phyloP scores from a whole-genome alignment of 2,888 invertebrate species.

The Dryomyza anilis region DNA sequence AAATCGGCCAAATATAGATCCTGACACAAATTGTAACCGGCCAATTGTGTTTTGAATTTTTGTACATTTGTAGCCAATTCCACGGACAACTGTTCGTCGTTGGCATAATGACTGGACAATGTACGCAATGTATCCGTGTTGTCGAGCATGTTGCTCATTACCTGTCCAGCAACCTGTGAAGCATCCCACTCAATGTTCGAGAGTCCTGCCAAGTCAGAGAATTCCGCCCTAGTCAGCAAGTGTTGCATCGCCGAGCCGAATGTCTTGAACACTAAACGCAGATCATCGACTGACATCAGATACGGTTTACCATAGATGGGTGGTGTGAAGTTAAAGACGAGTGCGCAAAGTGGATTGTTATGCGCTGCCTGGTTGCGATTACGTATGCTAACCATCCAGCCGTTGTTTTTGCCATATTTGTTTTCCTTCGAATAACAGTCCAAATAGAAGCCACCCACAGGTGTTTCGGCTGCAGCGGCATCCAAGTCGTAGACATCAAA shows the following conservation, averaged over 20 bases:
- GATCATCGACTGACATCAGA: constrained; percentile 76
- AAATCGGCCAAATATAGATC: constrained; percentile 81
- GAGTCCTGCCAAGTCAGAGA: constrained; percentile 83
- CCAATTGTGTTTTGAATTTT: constrained; percentile 73
- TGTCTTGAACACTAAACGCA: constrained; percentile 77
- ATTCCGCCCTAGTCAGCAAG: constrained; percentile 79
- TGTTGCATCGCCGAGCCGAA: constrained; percentile 90
- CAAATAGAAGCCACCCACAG: constrained; percentile 83
- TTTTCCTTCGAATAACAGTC: constrained; percentile 78
- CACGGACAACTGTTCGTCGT: constrained; percentile 72
- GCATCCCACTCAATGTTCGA: constrained; percentile 95
- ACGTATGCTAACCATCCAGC: constrained; percentile 81
- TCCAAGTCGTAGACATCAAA: constrained; percentile 76
- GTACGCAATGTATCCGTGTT: constrained; percentile 67
- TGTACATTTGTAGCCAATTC: constrained; percentile 70
- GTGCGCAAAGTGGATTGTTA: constrained; percentile 76
- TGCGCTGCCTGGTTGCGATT: constrained; percentile 70
- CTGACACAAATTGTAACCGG: constrained; percentile 77
- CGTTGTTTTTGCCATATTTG: constrained; percentile 70
- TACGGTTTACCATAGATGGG: constrained; percentile 70
- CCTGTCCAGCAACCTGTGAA: constrained; percentile 79
- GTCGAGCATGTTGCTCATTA: constrained; percentile 81
- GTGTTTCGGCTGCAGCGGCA: constrained; percentile 49
- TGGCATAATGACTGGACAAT: constrained; percentile 77
- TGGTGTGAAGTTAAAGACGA: constrained; percentile 82